phyloP scores from a whole-genome alignment of 2,113 vertebrate genomes.

The Bothrops jararaca region DNA sequence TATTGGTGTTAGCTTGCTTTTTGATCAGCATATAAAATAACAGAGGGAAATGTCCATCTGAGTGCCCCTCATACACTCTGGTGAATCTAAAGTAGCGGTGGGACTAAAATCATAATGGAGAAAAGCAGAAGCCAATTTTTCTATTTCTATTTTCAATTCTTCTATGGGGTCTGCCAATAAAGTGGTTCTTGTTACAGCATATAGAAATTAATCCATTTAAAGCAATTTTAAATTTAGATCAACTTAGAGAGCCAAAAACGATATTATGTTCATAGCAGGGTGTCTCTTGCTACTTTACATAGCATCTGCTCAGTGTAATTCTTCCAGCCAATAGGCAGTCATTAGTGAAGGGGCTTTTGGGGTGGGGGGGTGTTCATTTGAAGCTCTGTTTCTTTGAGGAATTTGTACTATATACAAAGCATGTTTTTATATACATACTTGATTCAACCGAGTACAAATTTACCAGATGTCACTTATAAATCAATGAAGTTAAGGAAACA shows the following conservation, averaged over 20 bases:
- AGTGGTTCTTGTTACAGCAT: slow-evolving; percentile 62
- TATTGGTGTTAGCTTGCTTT: slow-evolving; percentile 54
- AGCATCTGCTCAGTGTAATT: slow-evolving; percentile 73
- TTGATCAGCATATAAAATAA: slow-evolving; percentile 51
- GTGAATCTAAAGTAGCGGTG: slow-evolving; percentile 54
- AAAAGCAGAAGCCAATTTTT: slow-evolving; percentile 60
- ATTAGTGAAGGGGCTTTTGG: slow-evolving; percentile 50
- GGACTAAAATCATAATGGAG: slow-evolving; percentile 56
- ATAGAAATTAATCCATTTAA: slow-evolving; percentile 62
- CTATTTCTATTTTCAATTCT: slow-evolving; percentile 59
- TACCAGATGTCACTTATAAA: slow-evolving; percentile 11
- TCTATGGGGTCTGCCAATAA: slow-evolving; percentile 51
- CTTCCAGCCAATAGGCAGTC: slow-evolving; percentile 60
- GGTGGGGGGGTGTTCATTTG: neutral
- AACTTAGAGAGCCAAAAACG: slow-evolving; percentile 58
- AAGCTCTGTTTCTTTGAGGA: slow-evolving; percentile 46
- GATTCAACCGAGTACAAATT: slow-evolving; percentile 61
- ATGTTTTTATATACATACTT: slow-evolving; percentile 44
- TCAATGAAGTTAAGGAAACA: neutral
- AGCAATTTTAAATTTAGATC: slow-evolving; percentile 72
- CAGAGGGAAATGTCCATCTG: slow-evolving; percentile 44
- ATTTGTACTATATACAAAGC: slow-evolving; percentile 35
- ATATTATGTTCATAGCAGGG: slow-evolving; percentile 72
- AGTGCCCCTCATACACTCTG: slow-evolving; percentile 45
- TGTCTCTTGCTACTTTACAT: slow-evolving; percentile 51